phyloP scores from a whole-genome alignment of 2,888 invertebrate genomes.

The Leptodirus hochenwartii region DNA sequence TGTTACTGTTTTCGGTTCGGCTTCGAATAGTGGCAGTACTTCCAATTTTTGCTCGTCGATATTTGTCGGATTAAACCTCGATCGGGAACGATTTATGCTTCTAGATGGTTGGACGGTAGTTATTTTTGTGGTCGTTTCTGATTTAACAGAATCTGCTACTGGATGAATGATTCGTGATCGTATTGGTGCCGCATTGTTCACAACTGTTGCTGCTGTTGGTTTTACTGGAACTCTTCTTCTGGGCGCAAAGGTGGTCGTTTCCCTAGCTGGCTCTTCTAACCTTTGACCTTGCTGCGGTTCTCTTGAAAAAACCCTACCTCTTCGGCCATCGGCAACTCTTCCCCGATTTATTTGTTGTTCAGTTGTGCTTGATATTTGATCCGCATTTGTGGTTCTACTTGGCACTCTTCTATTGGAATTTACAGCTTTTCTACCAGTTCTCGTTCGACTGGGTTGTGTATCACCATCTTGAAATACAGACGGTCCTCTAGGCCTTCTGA shows the following conservation, averaged over 20 bases:
- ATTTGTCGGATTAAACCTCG: conserved; percentile 17
- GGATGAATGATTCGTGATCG: conserved; percentile 1
- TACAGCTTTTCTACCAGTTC: conserved; percentile 18
- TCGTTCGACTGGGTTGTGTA: conserved; percentile 16
- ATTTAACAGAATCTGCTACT: not conserved
- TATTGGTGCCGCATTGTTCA: conserved; percentile 4
- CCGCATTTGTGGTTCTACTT: conserved; percentile 9
- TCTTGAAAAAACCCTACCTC: conserved; percentile 6
- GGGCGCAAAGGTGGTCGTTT: conserved; percentile 2
- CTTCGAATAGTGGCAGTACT: conserved; percentile 24
- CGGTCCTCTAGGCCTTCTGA: conserved; percentile 13
- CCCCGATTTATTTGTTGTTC: not conserved
- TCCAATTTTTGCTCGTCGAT: conserved; percentile 24
- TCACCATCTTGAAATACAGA: conserved; percentile 16
- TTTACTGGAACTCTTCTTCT: conserved; percentile 6
- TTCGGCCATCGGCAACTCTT: not conserved
- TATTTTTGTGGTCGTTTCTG: conserved; percentile 7
- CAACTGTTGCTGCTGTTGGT: not conserved
- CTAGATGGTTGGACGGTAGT: not conserved
- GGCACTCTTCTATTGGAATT: conserved; percentile 3
- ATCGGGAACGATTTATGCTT: conserved; percentile 11
- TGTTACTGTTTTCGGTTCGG: conserved; percentile 22
- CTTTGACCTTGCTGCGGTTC: conserved; percentile 4
- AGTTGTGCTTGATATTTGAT: conserved; percentile 4
- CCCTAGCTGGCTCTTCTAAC: conserved; percentile 3